Conservation (phyloP, 2,113 vertebrate species). For the Eulemur rufifrons region DNA sequence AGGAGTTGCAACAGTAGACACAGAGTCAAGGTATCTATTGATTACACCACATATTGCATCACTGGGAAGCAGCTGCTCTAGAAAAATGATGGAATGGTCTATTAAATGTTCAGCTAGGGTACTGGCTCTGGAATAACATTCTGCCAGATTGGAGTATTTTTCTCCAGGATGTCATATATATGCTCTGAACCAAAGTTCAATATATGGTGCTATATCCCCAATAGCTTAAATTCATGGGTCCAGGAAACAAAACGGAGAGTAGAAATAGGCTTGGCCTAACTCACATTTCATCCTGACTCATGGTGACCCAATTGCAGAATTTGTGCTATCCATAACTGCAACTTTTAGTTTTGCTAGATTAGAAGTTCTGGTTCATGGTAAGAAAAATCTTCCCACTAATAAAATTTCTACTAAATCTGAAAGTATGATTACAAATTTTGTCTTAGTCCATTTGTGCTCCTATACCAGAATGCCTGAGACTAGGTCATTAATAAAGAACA, state of each 20-base stretch:
- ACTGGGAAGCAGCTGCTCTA: neutral
- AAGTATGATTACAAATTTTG: neutral
- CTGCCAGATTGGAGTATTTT: neutral
- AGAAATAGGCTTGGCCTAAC: neutral
- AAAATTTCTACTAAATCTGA: neutral
- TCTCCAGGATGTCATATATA: neutral
- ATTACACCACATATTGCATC: neutral
- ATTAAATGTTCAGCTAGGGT: conserved; percentile 6
- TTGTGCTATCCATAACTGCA: neutral
- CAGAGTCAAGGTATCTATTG: neutral
- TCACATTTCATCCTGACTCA: neutral
- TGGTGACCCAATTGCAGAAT: neutral
- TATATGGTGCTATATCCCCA: neutral
- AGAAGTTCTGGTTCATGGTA: neutral
- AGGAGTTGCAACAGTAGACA: neutral
- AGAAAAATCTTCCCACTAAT: neutral
- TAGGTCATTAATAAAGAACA: neutral
- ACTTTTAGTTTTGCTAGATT: neutral
- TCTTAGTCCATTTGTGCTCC: neutral
- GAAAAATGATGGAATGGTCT: conserved; percentile 31
- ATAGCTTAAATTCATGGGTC: neutral
- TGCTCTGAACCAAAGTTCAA: neutral
- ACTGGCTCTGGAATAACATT: neutral
- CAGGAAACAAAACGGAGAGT: neutral
- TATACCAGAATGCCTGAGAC: neutral